phyloP scores from a whole-genome alignment of 1,140 invertebrate genomes.

The Aethina tumida region DNA sequence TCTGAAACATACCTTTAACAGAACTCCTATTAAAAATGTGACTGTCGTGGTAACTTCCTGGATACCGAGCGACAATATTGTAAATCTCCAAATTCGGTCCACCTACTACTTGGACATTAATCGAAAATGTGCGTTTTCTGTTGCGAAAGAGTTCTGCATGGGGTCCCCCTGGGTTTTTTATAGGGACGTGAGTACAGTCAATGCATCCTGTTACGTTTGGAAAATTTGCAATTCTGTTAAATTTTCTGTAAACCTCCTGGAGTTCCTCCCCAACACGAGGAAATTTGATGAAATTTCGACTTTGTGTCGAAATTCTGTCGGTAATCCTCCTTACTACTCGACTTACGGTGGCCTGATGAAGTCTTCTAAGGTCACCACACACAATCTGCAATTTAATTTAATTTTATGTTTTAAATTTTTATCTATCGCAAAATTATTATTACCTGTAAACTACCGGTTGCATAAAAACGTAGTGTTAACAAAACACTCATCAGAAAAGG shows the following conservation, averaged over 20 bases:
- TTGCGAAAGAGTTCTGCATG: constrained; percentile 29
- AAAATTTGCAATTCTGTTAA: constrained; percentile 18
- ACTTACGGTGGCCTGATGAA: constrained; percentile 13
- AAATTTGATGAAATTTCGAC: constrained; percentile 15
- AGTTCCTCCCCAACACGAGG: constrained; percentile 12
- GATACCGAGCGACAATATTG: constrained; percentile 30
- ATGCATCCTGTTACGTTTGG: constrained; percentile 20
- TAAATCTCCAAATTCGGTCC: constrained; percentile 24
- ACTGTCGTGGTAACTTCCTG: constrained; percentile 29
- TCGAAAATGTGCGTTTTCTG: constrained; percentile 27
- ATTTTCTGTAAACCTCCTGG: constrained; percentile 4
- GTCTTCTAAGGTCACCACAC: constrained; percentile 16
- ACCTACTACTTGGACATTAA: constrained; percentile 32
- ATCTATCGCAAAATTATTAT: background rate
- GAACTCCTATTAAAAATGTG: constrained; percentile 22
- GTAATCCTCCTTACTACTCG: constrained; percentile 17
- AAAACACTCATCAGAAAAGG: too few species aligned
- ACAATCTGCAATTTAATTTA: too few species aligned
- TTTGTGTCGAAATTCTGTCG: constrained; percentile 10
- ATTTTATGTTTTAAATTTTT: background rate
- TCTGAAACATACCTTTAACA: constrained; percentile 11
- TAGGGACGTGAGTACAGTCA: constrained; percentile 25
- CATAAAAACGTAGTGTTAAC: background rate
- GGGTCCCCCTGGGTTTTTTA: constrained; percentile 22
- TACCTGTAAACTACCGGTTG: background rate